Conservation (phyloP, 2,113 vertebrate genomes). For the Chroicocephalus ridibundus region DNA sequence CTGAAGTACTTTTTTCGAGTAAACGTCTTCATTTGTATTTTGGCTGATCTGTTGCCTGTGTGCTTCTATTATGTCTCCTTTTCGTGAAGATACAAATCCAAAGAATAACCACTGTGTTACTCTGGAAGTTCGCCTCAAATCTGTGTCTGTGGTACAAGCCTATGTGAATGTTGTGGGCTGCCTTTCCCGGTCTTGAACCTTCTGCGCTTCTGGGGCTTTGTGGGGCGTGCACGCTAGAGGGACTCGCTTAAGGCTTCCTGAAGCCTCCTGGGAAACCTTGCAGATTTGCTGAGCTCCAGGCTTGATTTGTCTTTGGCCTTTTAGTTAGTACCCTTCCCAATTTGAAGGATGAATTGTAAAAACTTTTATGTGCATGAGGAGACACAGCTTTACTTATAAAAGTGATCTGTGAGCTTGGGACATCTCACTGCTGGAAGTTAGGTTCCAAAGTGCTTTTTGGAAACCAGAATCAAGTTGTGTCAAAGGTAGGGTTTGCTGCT, state of each 20-base stretch:
- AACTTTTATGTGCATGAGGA: fast-evolving
- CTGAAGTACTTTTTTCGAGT: background rate
- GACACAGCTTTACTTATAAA: fast-evolving
- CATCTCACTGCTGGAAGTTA: background rate
- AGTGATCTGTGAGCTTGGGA: background rate
- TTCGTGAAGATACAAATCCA: fast-evolving
- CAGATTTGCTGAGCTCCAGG: background rate
- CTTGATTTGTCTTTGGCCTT: background rate
- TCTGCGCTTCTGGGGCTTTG: background rate
- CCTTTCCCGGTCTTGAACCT: background rate
- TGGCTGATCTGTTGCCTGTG: background rate
- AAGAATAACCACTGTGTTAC: fast-evolving
- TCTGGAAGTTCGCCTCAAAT: fast-evolving
- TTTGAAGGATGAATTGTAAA: background rate
- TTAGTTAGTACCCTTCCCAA: background rate
- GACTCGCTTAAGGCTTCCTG: background rate
- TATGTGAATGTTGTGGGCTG: fast-evolving
- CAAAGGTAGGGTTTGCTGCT: background rate
- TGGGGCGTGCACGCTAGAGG: fast-evolving
- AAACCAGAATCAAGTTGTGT: background rate
- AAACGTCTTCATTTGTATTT: background rate
- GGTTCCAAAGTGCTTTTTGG: background rate
- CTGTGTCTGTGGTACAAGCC: too few species aligned
- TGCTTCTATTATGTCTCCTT: fast-evolving
- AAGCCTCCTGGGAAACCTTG: background rate